A percentile compares a stretch with the other conserved stretches of the same genome.
Evolutionary conservation across 2,888 invertebrate genomes (phyloP).

Genomic region (Penaeus monodon): DNA sequence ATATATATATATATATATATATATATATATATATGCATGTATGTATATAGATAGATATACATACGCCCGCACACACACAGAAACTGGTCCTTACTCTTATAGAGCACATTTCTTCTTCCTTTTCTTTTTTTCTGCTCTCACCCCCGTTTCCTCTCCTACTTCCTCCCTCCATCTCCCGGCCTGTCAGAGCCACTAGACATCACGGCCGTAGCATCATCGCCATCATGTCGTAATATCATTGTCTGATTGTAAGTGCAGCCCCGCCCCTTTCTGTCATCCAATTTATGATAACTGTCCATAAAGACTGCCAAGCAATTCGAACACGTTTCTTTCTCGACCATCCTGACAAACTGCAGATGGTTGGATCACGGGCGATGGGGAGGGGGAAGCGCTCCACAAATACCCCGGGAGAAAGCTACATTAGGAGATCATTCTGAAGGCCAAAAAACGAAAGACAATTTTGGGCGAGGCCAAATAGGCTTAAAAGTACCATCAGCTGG

Average conservation of each 20-base stretch:
- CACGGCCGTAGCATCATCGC: not conserved
- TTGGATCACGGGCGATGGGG: not conserved
- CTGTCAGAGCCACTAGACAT: no score
- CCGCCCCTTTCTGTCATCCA: constrained; percentile 17
- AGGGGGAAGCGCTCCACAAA: not conserved
- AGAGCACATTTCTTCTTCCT: no score
- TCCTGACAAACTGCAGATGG: constrained; percentile 17
- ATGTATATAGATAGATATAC: no score
- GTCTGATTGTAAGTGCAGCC: constrained; percentile 9
- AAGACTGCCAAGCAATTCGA: constrained; percentile 3
- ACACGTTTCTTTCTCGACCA: not conserved
- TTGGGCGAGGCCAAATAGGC: constrained; percentile 13
- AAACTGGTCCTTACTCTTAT: no score
- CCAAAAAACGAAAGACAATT: constrained; percentile 15
- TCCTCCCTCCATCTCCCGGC: no score
- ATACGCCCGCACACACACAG: no score
- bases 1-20: no score
- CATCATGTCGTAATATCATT: constrained; percentile 6
- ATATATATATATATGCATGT: no score
- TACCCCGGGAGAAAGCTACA: constrained; percentile 10
- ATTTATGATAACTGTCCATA: constrained; percentile 15
- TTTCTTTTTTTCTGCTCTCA: no score
- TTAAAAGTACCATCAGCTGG: constrained; percentile 10
- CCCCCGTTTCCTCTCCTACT: no score
- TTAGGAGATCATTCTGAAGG: constrained; percentile 12